A percentile compares a stretch with the other conserved stretches of the same genome.
Evolutionary conservation across 1,140 invertebrate genomes (phyloP).

Genomic region (Sycobia sp.): DNA sequence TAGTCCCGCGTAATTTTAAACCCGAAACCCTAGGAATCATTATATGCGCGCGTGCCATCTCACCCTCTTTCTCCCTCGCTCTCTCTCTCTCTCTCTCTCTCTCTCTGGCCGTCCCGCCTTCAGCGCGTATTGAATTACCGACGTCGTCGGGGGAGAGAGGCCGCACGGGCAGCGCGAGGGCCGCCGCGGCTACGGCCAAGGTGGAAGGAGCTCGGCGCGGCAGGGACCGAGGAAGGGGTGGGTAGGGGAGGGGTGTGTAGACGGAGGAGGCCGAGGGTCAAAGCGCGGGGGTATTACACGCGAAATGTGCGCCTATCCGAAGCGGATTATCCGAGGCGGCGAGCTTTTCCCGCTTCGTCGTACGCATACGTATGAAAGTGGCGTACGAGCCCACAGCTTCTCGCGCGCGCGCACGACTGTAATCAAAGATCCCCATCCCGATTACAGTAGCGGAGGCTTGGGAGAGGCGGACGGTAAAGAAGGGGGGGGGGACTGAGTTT

Average conservation of each 20-base stretch:
- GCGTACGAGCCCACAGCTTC: no score
- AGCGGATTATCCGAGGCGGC: slow-evolving; percentile 36
- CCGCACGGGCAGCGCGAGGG: no score
- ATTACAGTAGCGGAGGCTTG: no score
- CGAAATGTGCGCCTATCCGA: slow-evolving; percentile 37
- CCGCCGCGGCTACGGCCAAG: no score
- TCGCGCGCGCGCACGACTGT: no score
- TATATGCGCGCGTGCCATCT: slow-evolving; percentile 37
- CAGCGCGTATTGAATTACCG: slow-evolving; percentile 59
- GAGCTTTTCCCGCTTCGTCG: no score
- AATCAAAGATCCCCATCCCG: no score
- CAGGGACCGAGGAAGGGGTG: neutral
- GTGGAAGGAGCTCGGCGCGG: no score
- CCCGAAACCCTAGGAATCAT: slow-evolving; percentile 61
- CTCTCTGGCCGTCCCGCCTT: slow-evolving; percentile 12
- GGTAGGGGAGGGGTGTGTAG: neutral
- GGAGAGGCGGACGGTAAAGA: no score
- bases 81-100: slow-evolving; percentile 13
- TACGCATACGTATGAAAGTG: no score
- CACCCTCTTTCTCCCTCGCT: slow-evolving; percentile 4
- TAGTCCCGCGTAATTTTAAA: slow-evolving; percentile 63
- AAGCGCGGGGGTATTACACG: slow-evolving; percentile 28
- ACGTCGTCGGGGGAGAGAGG: neutral
- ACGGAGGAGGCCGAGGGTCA: neutral
- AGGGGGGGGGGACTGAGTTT: no score